Conservation (phyloP, 2,113 vertebrate genomes). For the Zosterops borbonicus region DNA sequence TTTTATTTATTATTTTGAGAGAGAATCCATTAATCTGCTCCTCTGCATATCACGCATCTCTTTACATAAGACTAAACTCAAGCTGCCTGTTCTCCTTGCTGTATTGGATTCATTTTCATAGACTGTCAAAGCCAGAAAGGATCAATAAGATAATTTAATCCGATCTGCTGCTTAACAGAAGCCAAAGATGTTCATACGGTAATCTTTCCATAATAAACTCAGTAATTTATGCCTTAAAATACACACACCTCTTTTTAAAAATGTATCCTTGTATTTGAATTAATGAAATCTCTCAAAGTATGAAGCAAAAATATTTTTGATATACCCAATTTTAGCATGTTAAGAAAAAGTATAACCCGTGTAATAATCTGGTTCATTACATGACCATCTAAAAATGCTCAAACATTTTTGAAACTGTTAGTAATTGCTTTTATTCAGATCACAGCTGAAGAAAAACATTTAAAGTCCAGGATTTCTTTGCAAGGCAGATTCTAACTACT, state of each 20-base stretch:
- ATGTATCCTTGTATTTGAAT: background rate
- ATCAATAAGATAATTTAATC: conserved; percentile 62
- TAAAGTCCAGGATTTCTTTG: background rate
- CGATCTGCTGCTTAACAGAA: conserved; percentile 28
- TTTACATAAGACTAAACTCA: background rate
- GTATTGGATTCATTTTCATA: conserved; percentile 15
- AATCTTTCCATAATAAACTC: background rate
- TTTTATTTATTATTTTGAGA: conserved; percentile 45
- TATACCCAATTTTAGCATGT: background rate
- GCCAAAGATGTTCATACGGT: background rate
- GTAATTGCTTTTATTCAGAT: background rate
- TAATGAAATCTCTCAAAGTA: background rate
- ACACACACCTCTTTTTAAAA: background rate
- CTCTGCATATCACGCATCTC: background rate
- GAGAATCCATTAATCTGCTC: conserved; percentile 24
- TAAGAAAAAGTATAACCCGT: background rate
- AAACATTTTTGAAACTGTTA: background rate
- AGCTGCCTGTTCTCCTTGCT: background rate
- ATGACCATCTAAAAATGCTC: background rate
- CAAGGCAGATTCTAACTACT: background rate
- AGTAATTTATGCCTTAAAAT: conserved; percentile 10
- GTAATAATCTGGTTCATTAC: background rate
- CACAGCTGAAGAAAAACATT: background rate
- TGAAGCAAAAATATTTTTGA: background rate
- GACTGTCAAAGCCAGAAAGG: conserved; percentile 39